Percentiles rank a stretch among this genome's conserved stretches.
phyloP scores from a whole-genome alignment of 1,140 invertebrate genomes.

The Cotesia typhae region DNA sequence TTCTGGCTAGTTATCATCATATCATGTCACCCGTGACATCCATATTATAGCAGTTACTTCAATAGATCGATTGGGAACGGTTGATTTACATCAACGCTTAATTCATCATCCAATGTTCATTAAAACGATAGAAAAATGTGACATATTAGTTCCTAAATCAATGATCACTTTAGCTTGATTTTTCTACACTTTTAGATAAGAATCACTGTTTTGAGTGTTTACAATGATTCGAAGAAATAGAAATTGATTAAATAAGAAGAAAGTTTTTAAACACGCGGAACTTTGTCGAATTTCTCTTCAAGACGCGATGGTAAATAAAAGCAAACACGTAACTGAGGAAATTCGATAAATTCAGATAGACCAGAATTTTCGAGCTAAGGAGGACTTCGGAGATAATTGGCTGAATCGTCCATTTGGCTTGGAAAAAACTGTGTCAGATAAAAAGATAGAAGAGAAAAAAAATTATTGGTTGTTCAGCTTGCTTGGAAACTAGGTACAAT shows the following conservation, averaged over 20 bases:
- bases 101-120: conserved; percentile 17
- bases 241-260: conserved; percentile 12
- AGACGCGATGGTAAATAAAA: conserved; percentile 36
- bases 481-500: conserved; percentile 31
- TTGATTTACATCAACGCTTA: background rate
- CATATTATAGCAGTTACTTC: background rate
- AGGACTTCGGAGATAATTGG: conserved; percentile 40
- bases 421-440: conserved; percentile 1
- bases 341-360: conserved; percentile 38
- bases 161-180: background rate
- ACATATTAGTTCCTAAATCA: background rate
- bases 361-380: conserved; percentile 32
- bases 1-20: conserved; percentile 18
- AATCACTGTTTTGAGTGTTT: background rate
- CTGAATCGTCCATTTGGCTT: conserved; percentile 37
- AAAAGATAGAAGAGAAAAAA: conserved; percentile 19
- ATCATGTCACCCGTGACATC: conserved; percentile 25
- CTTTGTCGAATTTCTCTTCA: conserved; percentile 13
- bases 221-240: background rate
- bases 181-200: no score
- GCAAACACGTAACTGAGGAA: conserved; percentile 29
- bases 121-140: background rate
- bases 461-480: conserved; percentile 43
- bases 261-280: background rate
- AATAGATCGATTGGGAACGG: conserved; percentile 14